Evolutionary conservation across 2,888 invertebrate genomes (phyloP), one percentile per base, ranked within the genome.

Genomic region (Plagiodera versicolora): DNA sequence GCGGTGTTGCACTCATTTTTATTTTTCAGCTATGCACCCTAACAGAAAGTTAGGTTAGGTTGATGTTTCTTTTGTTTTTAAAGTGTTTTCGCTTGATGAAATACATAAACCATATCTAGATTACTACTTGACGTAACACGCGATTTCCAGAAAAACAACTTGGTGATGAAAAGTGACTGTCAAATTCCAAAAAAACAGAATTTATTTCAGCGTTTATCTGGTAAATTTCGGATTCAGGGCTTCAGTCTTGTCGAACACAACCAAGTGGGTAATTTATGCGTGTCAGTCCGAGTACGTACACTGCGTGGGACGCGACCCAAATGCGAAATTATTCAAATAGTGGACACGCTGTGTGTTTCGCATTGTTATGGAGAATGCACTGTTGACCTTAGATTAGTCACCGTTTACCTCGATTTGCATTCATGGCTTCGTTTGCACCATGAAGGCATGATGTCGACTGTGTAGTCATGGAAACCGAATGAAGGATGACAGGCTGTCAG

Each of bases 361-460:
- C 71, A 71, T 72, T 71, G 69, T 71, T 71, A 72, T 69, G 69
- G 67, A 66, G 56, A 67, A 66, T 68, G 72, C 69, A 70, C 70
- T 60, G 68, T 61, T 69, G 72, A 72, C 70, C 70, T 51, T 19
- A 49, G 49, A 60, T 60, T 60, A 60, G 51, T 60, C 60, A 65
- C 68, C 30, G 58, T 20, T 55, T 50, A 14, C 55, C 39, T 32
- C 39, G 14, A 39, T 39, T 14, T 39, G 39, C 39, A 39, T 39
- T 14, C 14, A 39, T 39, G 39, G 39, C 3, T 3, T 39, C 6
- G 14, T 11, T 2, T 39, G 39, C 2, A 14, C n/a, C n/a, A 24
- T 5, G 6, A 24, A 24, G 4, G 24, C 24, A 3, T 24, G 6
- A n/a, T n/a, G n/a, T n/a, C n/a, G n/a, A n/a, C n/a, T n/a, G n/a